phyloP scores from a whole-genome alignment of 2,888 invertebrate species.

The Macropis europaea region DNA sequence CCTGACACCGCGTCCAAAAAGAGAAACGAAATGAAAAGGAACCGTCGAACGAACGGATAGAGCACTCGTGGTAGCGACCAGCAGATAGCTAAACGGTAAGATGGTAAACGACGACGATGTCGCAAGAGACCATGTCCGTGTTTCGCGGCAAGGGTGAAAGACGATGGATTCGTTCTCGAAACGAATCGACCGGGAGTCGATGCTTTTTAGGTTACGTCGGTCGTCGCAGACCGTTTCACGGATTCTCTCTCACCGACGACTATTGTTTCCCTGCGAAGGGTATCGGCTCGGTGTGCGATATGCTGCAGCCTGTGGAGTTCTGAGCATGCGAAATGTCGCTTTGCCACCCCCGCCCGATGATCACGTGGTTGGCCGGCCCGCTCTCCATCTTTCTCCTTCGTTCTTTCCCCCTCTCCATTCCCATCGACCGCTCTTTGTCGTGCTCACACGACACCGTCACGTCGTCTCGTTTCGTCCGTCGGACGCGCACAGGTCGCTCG shows the following conservation, averaged over 20 bases:
- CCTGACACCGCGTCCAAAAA: neutral
- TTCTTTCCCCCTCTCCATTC: neutral
- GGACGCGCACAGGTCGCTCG: conserved; percentile 53
- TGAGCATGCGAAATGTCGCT: conserved; percentile 79
- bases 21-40: neutral
- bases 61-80: too few relatives aligned
- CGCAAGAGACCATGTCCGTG: conserved; percentile 18
- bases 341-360: conserved; percentile 76
- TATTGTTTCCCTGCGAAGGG: conserved; percentile 48
- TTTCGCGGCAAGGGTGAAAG: conserved; percentile 26
- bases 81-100: too few relatives aligned
- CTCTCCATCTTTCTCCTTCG: conserved; percentile 17
- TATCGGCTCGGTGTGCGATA: conserved; percentile 57
- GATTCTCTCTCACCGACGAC: conserved; percentile 29
- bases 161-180: neutral
- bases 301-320: conserved; percentile 76
- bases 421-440: conserved; percentile 26
- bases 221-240: conserved; percentile 6
- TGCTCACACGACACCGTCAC: neutral
- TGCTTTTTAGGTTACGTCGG: neutral
- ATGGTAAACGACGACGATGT: neutral
- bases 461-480: conserved; percentile 18
- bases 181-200: neutral
- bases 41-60: neutral
- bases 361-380: conserved; percentile 72